Conservation (phyloP, 1,140 invertebrate species). For the Dendrolimus kikuchii region DNA sequence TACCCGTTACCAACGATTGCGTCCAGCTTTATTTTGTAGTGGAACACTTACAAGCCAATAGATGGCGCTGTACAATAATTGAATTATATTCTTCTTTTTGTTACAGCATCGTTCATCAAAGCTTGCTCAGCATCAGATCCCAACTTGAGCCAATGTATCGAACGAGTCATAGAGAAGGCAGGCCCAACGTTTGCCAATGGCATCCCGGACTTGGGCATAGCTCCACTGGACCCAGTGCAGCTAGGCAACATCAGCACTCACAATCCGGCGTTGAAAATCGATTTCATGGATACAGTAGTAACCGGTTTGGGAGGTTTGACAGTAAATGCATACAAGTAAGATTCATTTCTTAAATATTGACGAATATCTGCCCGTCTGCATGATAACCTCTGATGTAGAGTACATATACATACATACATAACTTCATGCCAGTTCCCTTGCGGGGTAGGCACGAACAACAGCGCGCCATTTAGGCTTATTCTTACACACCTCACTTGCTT, state of each 20-base stretch:
- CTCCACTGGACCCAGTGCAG: slow-evolving; percentile 63
- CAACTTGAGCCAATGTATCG: slow-evolving; percentile 67
- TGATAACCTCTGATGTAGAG: too few species aligned
- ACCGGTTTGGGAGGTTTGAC: slow-evolving; percentile 46
- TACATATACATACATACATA: too few species aligned
- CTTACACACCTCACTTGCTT: too few species aligned
- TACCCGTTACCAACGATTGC: too few species aligned
- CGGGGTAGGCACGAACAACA: too few species aligned
- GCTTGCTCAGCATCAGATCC: slow-evolving; percentile 70
- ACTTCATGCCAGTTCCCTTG: too few species aligned
- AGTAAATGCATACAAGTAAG: slow-evolving; percentile 60
- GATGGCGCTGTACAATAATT: neutral
- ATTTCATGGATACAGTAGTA: slow-evolving; percentile 54
- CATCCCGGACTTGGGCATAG: slow-evolving; percentile 67
- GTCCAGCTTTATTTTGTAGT: too few species aligned
- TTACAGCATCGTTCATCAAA: slow-evolving; percentile 71
- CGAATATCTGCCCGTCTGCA: too few species aligned
- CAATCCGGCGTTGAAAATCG: slow-evolving; percentile 52
- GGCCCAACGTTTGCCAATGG: slow-evolving; percentile 65
- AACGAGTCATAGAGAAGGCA: slow-evolving; percentile 47
- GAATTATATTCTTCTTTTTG: slow-evolving; percentile 5
- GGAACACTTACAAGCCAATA: too few species aligned
- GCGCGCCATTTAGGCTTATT: too few species aligned
- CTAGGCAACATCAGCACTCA: slow-evolving; percentile 58
- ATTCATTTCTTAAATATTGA: neutral